phyloP scores from a whole-genome alignment of 1,140 invertebrate species.

The Stratiolaelaps scimitus region DNA sequence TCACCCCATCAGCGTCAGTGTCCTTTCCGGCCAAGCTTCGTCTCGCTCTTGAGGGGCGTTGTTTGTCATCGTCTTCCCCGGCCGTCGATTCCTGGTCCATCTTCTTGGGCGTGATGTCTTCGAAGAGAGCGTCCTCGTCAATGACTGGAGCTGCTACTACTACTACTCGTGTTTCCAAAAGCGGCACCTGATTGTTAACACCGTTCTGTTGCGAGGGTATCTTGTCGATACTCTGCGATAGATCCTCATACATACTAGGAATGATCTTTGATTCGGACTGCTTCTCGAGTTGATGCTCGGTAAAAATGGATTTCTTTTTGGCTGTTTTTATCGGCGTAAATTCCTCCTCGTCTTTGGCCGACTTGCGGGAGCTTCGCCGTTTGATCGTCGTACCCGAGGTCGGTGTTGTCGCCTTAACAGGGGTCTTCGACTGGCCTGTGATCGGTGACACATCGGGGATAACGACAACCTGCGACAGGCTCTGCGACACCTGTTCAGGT shows the following conservation, averaged over 20 bases:
- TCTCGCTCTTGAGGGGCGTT: too few relatives aligned
- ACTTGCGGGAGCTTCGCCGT: slow-evolving; percentile 8
- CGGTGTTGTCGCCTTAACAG: neutral
- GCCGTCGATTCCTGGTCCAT: neutral
- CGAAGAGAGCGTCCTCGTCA: slow-evolving; percentile 8
- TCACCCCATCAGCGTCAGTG: neutral
- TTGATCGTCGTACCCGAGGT: neutral
- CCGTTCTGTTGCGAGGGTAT: neutral
- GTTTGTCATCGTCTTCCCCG: neutral
- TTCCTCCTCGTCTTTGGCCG: neutral
- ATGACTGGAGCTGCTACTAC: neutral
- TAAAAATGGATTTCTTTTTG: slow-evolving; percentile 22
- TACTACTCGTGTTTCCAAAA: neutral
- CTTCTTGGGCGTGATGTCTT: neutral
- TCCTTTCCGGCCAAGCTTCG: neutral
- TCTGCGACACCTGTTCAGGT: slow-evolving; percentile 3
- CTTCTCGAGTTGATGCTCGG: slow-evolving; percentile 25
- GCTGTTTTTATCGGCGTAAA: slow-evolving; percentile 20
- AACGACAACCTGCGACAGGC: neutral
- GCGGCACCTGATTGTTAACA: neutral
- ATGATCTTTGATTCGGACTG: slow-evolving; percentile 19
- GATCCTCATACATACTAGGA: slow-evolving; percentile 23
- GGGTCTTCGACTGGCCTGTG: neutral
- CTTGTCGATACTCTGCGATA: slow-evolving; percentile 16
- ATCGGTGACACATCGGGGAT: neutral